Percentiles rank a stretch among this genome's conserved stretches.
phyloP scores from a whole-genome alignment of 1,140 invertebrate genomes.

The Parapsyche elsis region DNA sequence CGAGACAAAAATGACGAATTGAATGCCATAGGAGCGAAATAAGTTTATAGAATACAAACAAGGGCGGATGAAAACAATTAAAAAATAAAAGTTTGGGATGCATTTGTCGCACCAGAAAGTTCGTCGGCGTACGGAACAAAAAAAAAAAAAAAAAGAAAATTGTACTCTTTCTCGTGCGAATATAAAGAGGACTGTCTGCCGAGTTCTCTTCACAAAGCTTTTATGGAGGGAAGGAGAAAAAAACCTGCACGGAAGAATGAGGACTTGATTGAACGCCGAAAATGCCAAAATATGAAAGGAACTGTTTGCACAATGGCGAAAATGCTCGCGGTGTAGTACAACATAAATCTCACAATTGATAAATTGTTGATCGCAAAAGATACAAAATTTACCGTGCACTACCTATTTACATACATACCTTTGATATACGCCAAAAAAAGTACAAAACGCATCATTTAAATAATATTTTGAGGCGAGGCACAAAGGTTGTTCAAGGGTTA shows the following conservation, averaged over 20 bases:
- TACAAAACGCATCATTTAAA: too few species aligned
- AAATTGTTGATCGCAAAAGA: too few species aligned
- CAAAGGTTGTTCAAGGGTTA: constrained; percentile 15
- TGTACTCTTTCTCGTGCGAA: constrained; percentile 48
- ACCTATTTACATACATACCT: too few species aligned
- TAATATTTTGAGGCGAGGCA: not conserved
- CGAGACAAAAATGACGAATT: not conserved
- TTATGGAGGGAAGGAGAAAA: constrained; percentile 40
- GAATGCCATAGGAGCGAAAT: too few species aligned
- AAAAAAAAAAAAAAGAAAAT: constrained; percentile 10
- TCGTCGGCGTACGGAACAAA: not conserved
- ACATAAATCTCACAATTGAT: not conserved
- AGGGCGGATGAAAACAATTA: too few species aligned
- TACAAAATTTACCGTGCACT: too few species aligned
- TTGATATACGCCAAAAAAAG: too few species aligned
- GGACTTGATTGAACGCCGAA: constrained; percentile 54
- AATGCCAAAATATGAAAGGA: constrained; percentile 47
- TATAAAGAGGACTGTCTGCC: constrained; percentile 50
- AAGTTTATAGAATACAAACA: too few species aligned
- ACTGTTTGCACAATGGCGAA: constrained; percentile 43
- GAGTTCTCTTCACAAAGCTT: constrained; percentile 40
- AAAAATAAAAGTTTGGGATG: not conserved
- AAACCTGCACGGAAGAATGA: constrained; percentile 49
- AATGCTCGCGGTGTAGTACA: constrained; percentile 33
- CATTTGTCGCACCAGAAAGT: not conserved